Conservation (phyloP, 2,797 vertebrate genomes). For the Tamandua tetradactyla region DNA sequence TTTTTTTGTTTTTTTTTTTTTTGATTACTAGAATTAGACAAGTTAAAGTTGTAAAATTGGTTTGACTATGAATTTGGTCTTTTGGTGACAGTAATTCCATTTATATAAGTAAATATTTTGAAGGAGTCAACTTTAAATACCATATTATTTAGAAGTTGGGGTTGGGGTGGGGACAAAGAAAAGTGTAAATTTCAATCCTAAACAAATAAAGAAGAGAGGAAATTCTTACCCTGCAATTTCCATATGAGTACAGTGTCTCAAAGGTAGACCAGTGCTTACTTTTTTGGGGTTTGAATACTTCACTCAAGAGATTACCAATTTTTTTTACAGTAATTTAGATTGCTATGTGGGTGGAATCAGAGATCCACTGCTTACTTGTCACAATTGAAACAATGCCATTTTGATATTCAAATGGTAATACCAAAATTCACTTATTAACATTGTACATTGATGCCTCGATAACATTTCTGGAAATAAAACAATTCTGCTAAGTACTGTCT, state of each 20-base stretch:
- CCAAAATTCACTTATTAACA: not conserved
- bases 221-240: slow-evolving; percentile 7
- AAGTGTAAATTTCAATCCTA: not conserved
- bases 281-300: not conserved
- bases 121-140: not conserved
- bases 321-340: slow-evolving; percentile 25
- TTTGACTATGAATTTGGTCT: slow-evolving; percentile 44
- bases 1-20: slow-evolving; percentile 49
- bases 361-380: not conserved
- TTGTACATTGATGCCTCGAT: slow-evolving; percentile 26
- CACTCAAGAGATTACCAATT: not conserved
- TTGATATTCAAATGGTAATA: slow-evolving; percentile 18
- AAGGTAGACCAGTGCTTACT: not conserved
- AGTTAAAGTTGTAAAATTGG: slow-evolving; percentile 4
- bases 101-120: slow-evolving; percentile 25
- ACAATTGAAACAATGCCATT: not conserved
- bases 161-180: not conserved
- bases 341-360: not conserved
- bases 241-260: not conserved
- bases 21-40: slow-evolving; percentile 45
- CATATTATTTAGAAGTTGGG: not conserved
- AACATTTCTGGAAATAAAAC: not conserved
- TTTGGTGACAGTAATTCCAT: not conserved
- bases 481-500: slow-evolving; percentile 29
- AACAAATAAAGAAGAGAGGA: not conserved